Conservation (phyloP, 2,888 invertebrate genomes). For the Epinotia nisella region DNA sequence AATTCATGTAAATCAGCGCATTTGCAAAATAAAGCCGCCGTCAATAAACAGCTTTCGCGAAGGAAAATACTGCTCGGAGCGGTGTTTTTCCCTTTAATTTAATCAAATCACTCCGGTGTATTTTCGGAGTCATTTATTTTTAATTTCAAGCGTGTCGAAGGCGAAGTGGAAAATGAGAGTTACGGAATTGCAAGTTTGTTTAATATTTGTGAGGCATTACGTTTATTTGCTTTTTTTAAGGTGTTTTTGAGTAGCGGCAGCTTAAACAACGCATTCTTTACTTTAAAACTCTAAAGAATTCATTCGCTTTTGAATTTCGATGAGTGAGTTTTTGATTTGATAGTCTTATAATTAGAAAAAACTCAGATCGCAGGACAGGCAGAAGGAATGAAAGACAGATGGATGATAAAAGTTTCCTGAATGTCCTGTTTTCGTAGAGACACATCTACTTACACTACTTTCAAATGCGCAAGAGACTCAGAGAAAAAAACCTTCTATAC, state of each 20-base stretch:
- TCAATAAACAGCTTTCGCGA: constrained; percentile 65
- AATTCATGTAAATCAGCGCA: constrained; percentile 78
- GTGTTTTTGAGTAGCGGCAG: background rate
- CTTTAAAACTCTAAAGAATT: background rate
- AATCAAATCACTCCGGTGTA: constrained; percentile 44
- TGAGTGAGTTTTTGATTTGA: background rate
- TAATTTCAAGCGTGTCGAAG: constrained; percentile 44
- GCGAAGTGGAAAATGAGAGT: constrained; percentile 23
- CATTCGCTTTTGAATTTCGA: background rate
- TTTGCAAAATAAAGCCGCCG: constrained; percentile 72
- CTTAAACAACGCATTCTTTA: background rate
- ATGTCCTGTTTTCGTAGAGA: too few species aligned
- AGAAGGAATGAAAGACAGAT: background rate
- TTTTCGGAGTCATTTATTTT: constrained; percentile 46
- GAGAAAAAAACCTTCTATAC: too few species aligned
- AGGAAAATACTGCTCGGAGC: constrained; percentile 31
- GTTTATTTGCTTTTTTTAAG: background rate
- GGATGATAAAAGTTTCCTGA: too few species aligned
- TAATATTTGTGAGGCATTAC: background rate
- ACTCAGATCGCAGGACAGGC: background rate
- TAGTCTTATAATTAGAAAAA: background rate
- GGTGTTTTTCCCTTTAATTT: constrained; percentile 43
- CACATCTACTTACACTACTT: too few species aligned
- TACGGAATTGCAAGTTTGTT: constrained; percentile 25
- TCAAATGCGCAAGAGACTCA: too few species aligned